Base-by-base conservation (phyloP, 2,113 vertebrate genomes). In the Natator depressus region DNA sequence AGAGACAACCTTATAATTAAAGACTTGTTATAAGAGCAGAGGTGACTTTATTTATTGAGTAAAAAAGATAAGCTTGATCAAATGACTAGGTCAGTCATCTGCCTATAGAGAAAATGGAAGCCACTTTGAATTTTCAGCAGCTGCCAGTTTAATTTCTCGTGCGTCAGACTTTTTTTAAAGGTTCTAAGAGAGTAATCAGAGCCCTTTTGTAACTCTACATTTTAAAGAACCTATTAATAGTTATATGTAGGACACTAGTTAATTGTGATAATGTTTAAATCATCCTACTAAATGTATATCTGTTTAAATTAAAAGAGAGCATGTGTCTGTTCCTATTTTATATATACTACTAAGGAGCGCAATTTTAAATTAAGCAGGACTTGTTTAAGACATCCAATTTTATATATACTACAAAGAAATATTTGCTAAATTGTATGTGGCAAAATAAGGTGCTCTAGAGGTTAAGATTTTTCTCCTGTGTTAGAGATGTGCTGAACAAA, bases 401-500 rank as follows among this genome's bases (percentile, higher is more conserved):
- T 25, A 91, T 90, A 51, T 87, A 79, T 81, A 59, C 17, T 19
- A 89, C n/a, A 10, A 91, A 85, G 38, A 91, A 85, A 49, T 82
- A 81, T 46, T 91, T 93, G 92, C 59, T 85, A 83, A 20, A 3
- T 46, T 87, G 38, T 51, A 49, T 88, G 17, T 82, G 57, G 92
- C 82, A 82, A n/a, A 14, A 24, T 85, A 95, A 78, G 47, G 9
- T 54, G 89, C 19, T 91, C 50, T 79, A 87, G 90, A 90, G 87
- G 86, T 85, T 97, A 91, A 96, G 91, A 91, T 95, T 95, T 94
- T 93, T 93, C 91, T 95, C 88, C 93, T 94, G 69, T 85, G 69
- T 51, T 89, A 91, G 38, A 82, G 93, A 91, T 93, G 96, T 95
- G 49, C 88, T 93, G 88, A 96, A 94, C 91, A 96, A 95, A 93